These are phyloP conservation scores for Aepyceros melampus DNA, from an alignment of 2,113 vertebrate species.

Conservation along the genomic window DNA sequence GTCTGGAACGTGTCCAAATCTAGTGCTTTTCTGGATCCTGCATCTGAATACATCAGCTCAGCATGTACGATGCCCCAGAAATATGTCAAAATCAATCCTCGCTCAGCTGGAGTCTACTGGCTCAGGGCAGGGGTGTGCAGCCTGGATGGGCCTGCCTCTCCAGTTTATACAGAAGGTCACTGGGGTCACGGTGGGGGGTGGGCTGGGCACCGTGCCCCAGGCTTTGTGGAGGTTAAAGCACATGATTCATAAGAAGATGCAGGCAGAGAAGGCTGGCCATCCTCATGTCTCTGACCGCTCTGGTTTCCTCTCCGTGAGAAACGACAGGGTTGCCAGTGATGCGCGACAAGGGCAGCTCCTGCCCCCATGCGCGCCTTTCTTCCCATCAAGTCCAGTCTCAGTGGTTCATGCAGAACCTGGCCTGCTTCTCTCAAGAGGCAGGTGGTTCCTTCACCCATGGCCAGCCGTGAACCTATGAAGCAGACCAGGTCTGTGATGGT, in stretches of 20 bases:
- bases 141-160: not conserved
- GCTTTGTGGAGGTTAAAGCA: not conserved
- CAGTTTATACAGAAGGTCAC: not conserved
- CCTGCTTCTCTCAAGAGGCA: not conserved
- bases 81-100: not conserved
- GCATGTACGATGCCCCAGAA: not conserved
- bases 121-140: not conserved
- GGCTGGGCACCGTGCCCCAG: fast-evolving
- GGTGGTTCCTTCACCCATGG: not conserved
- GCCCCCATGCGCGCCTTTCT: fast-evolving
- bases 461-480: not conserved
- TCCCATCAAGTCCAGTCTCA: fast-evolving
- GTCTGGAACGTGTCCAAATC: not conserved
- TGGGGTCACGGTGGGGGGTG: not conserved
- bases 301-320: not conserved
- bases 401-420: not conserved
- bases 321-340: not conserved
- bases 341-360: not conserved
- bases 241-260: not conserved
- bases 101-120: not conserved
- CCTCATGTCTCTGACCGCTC: fast-evolving
- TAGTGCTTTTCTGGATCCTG: not conserved
- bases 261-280: not conserved
- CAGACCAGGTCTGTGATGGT: not conserved
- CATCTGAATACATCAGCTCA: not conserved